Percentiles rank a stretch among this genome's conserved stretches.
These are phyloP conservation scores for Agonopterix arenella DNA, from an alignment of 2,888 invertebrate species.

Conservation along the genomic window DNA sequence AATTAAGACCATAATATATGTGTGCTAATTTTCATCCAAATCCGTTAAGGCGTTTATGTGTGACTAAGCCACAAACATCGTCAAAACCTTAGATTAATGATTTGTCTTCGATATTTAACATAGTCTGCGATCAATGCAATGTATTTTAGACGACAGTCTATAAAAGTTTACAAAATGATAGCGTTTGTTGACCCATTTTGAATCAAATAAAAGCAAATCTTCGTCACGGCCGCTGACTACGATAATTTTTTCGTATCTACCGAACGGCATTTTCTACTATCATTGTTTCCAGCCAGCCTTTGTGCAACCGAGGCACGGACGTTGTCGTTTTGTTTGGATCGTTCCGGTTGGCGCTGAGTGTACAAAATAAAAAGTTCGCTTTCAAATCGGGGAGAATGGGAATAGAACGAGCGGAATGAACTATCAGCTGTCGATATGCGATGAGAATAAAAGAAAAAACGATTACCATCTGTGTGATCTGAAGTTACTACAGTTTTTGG, in stretches of 20 bases:
- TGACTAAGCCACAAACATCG: too few relatives aligned
- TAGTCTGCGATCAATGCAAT: too few relatives aligned
- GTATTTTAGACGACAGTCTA: too few relatives aligned
- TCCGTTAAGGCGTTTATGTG: too few relatives aligned
- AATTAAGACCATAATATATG: too few relatives aligned
- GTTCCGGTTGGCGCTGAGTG: slow-evolving; percentile 19
- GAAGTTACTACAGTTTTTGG: too few relatives aligned
- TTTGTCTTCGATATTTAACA: too few relatives aligned
- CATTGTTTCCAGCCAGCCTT: slow-evolving; percentile 13
- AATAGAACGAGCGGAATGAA: slow-evolving; percentile 4
- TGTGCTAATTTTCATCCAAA: too few relatives aligned
- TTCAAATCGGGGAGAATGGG: slow-evolving; percentile 17
- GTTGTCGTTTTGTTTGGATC: slow-evolving; percentile 28
- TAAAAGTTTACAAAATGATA: too few relatives aligned
- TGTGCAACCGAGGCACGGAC: slow-evolving; percentile 2
- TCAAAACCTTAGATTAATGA: too few relatives aligned
- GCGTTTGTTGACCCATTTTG: not conserved
- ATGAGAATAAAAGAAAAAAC: too few relatives aligned
- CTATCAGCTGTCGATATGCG: not conserved
- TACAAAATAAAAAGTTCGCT: slow-evolving; percentile 22
- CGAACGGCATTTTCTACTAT: slow-evolving; percentile 7
- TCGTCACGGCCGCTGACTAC: not conserved
- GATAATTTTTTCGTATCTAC: slow-evolving; percentile 1
- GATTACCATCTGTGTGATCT: too few relatives aligned
- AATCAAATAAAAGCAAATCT: not conserved